A percentile compares a stretch with the other conserved stretches of the same genome.
These are phyloP conservation scores for Chamaea fasciata DNA, from an alignment of 2,113 vertebrate species.

Conservation along the genomic window DNA sequence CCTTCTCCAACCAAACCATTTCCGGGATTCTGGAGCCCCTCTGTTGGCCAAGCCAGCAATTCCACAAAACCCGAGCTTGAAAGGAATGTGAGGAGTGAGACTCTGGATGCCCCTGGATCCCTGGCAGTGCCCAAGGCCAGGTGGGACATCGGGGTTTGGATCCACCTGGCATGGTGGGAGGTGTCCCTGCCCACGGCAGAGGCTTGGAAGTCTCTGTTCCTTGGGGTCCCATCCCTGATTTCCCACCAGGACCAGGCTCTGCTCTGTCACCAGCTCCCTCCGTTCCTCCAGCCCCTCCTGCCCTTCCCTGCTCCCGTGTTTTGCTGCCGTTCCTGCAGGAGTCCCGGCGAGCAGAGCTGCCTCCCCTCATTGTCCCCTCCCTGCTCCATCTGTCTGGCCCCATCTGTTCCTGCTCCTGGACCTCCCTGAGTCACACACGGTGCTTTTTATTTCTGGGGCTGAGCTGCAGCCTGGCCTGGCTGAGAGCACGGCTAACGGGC, in stretches of 20 bases:
- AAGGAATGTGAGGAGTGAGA: too few species aligned
- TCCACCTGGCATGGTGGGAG: rapidly evolving
- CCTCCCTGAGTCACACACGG: neutral
- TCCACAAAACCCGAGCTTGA: too few species aligned
- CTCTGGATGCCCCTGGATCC: neutral
- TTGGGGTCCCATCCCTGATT: neutral
- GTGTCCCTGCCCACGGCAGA: neutral
- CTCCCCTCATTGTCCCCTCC: slow-evolving; percentile 7
- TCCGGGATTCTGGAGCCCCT: too few species aligned
- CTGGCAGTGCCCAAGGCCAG: neutral
- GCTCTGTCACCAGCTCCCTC: neutral
- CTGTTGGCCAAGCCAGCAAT: too few species aligned
- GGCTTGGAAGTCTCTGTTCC: rapidly evolving
- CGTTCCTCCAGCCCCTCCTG: neutral
- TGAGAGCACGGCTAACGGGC: neutral
- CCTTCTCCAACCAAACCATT: too few species aligned
- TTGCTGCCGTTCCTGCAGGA: neutral
- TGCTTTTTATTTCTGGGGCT: neutral
- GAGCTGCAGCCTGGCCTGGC: neutral
- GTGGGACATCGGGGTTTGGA: rapidly evolving
- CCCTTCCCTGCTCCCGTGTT: neutral
- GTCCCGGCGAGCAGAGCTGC: slow-evolving; percentile 1
- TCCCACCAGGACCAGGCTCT: neutral
- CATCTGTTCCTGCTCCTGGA: slow-evolving; percentile 28
- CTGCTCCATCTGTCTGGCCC: slow-evolving; percentile 42